Base-by-base conservation (phyloP, 1,140 invertebrate genomes). In the Phortica variegata region DNA sequence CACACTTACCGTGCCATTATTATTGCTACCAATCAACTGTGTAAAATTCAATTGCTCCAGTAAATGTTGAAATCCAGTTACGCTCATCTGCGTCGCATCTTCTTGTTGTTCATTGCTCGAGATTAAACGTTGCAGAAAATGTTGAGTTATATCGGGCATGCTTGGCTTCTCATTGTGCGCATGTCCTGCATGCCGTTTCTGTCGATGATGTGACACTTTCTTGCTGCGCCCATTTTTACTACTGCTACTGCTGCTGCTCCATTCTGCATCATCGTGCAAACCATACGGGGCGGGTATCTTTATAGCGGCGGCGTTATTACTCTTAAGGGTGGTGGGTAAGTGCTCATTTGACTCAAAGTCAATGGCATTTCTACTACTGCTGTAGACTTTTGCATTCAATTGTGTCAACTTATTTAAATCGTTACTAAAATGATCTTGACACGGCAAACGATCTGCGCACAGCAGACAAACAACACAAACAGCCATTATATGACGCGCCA, bases 401-500 rank as follows among this genome's bases (percentile, higher is more conserved):
- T 40, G 37, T 26, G 23, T 26, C 10, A n/a, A n/a, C n/a, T n/a
- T n/a, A n/a, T n/a, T n/a, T n/a, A n/a, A n/a, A n/a, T n/a, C n/a
- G 15, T 52, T 53, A 8, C 41, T 60, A 15, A 77, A 79, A 73
- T 81, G 87, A 61, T 80, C 85, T 21, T 81, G 83, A 61, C 87
- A 89, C 2, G 84, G 82, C 32, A 81, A 82, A 51, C 87, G 87
- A 33, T 86, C 82, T 9, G 87, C 86, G 65, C 87, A 89, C 3
- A 90, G 73, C 29, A 89, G 80, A 70, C 87, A 90, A 57, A 90
- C 85, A 71, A 89, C 84, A 59, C 87, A 89, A 17, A 90, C 86
- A 12, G 86, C 87, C 54, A 89, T 83, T 51, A 74, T 74, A 49
- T 74, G 71, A 42, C 71, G 71, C 48, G 71, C 71, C 71, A 73